Evolutionary conservation across 2,113 vertebrate genomes (phyloP), one percentile per base, ranked within the genome.

Genomic region (Phaethornis superciliosus): DNA sequence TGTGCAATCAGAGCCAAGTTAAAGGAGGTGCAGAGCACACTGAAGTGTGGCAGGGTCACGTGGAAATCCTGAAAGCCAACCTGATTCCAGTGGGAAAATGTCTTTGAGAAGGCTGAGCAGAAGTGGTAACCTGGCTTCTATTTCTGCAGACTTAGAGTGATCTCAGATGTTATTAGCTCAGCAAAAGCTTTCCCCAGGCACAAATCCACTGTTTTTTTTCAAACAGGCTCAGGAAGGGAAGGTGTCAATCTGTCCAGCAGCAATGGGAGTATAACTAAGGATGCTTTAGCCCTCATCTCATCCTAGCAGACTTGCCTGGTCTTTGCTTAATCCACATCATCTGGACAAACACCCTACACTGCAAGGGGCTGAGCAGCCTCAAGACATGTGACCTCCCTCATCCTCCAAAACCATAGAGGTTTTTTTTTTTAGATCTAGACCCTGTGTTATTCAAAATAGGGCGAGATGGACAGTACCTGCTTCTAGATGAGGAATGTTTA

Each of bases 101-200:
- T 52, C 33, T 65, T n/a, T 1, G 2, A 46, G 68, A 59, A 65
- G 22, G 19, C 16, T 24, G 7, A 85, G 59, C 9, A 24, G 59
- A 32, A 32, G 3, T 6, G 22, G 27, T n/a, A 51, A 62, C 26
- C 0, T 0, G 26, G 13, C 13, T 17, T 35, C 60, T 4, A 0
- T 40, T 75, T 54, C 67, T 51, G 30, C 46, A 67, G n/a, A 35
- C 5, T 28, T 4, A n/a, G 7, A 47, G 58, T 1, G 2, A 2
- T 15, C 46, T 24, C 30, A 1, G 2, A 1, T 17, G 30, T 52
- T 35, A 85, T 4, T 63, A 86, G 28, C 33, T 47, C 56, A 55
- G 56, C 44, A 52, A 47, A 81, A 71, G 24, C 13, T 40, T 19
- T 83, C 10, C 20, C 23, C n/a, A 47, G 26, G 32, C 32, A 37